phyloP scores from a whole-genome alignment of 2,113 vertebrate genomes.

The Phocoena sinus region DNA sequence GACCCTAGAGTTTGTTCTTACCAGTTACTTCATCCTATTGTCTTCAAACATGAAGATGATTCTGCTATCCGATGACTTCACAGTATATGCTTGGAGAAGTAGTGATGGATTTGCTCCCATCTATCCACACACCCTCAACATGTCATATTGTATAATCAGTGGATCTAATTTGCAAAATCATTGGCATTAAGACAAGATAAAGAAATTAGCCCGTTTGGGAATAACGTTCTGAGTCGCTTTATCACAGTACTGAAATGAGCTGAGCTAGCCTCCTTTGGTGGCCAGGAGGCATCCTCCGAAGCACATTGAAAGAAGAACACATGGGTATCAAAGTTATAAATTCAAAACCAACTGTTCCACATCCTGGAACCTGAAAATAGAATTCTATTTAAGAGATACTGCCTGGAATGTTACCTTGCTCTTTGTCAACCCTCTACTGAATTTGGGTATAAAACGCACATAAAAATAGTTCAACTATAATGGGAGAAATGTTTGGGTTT shows the following conservation, averaged over 20 bases:
- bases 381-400: conserved; percentile 45
- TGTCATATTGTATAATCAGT: background rate
- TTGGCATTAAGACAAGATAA: background rate
- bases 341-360: conserved; percentile 20
- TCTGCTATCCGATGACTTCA: background rate
- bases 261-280: background rate
- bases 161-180: conserved; percentile 20
- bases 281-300: background rate
- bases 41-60: background rate
- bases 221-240: background rate
- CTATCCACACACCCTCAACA: accelerated
- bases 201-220: background rate
- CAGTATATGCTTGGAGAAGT: background rate
- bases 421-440: conserved; percentile 6
- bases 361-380: conserved; percentile 3
- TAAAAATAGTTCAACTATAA: conserved; percentile 30
- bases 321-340: background rate
- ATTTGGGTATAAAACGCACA: conserved; percentile 24
- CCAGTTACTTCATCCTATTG: background rate
- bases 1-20: background rate
- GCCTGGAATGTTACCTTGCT: background rate
- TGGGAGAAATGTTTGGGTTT: conserved; percentile 11
- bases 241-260: background rate
- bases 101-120: background rate
- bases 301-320: background rate